These are phyloP conservation scores for Podarcis lilfordi DNA, from an alignment of 2,797 vertebrate genomes.

Conservation along the genomic window DNA sequence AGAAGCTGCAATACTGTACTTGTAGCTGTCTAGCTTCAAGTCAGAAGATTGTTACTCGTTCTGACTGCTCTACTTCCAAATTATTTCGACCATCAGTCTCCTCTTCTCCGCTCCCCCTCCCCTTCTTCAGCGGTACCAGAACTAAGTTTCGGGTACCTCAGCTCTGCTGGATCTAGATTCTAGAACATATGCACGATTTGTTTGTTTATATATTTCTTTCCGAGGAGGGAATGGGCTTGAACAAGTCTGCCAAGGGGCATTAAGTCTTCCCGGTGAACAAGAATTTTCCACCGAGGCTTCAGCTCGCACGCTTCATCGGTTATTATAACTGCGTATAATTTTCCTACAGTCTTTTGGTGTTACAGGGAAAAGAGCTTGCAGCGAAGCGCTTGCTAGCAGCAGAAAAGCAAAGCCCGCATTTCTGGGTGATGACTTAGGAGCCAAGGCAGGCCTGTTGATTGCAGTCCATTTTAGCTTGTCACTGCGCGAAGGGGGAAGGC, in stretches of 20 bases:
- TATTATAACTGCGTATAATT: background rate
- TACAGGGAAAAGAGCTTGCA: background rate
- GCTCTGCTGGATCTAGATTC: background rate
- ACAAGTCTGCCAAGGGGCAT: conserved; percentile 20
- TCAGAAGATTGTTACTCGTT: too few species aligned
- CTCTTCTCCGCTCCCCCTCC: background rate
- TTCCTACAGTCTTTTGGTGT: background rate
- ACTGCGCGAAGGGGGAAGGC: background rate
- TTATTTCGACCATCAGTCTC: background rate
- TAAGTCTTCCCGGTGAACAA: background rate
- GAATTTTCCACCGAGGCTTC: conserved; percentile 14
- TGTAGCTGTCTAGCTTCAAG: background rate
- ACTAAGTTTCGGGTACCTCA: background rate
- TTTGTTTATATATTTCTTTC: background rate
- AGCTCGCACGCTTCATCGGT: background rate
- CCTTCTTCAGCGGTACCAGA: background rate
- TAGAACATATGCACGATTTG: too few species aligned
- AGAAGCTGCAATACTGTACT: background rate
- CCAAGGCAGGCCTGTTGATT: background rate
- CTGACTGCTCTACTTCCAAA: background rate
- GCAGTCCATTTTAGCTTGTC: background rate
- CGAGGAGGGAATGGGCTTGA: conserved; percentile 54
- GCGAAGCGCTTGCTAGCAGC: background rate
- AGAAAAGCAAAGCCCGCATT: background rate
- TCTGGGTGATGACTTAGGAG: background rate